These are phyloP conservation scores for Drosophila nigritarsus DNA, from an alignment of 2,888 invertebrate species.

Conservation along the genomic window DNA sequence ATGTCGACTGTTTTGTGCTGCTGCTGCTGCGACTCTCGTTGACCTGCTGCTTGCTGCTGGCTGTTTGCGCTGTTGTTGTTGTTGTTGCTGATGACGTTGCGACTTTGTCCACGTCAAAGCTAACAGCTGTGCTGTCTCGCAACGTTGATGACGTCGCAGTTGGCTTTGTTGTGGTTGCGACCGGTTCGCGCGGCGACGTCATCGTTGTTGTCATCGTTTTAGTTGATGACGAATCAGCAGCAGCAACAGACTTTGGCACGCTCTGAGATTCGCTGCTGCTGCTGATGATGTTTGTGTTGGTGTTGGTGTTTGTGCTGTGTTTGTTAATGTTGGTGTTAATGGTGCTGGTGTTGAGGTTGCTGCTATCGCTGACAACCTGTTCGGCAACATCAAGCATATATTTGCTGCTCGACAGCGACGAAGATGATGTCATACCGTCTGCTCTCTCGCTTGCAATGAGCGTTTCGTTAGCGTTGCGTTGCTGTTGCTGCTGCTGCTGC, in stretches of 20 bases:
- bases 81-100: constrained; percentile 28
- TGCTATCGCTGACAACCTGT: constrained; percentile 69
- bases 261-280: constrained; percentile 72
- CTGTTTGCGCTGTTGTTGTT: constrained; percentile 11
- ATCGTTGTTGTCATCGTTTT: constrained; percentile 33
- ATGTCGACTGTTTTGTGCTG: constrained; percentile 64
- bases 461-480: constrained; percentile 60
- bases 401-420: constrained; percentile 59
- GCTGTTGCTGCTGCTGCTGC: constrained; percentile 36
- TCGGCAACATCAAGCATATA: constrained; percentile 55
- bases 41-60: constrained; percentile 51
- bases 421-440: constrained; percentile 82
- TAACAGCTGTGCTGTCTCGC: constrained; percentile 47
- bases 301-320: constrained; percentile 49
- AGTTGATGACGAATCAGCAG: constrained; percentile 50
- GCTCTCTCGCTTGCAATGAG: constrained; percentile 74
- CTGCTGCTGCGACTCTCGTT: constrained; percentile 66
- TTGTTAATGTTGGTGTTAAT: constrained; percentile 47
- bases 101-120: constrained; percentile 26
- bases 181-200: constrained; percentile 71
- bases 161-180: constrained; percentile 63
- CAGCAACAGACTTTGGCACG: constrained; percentile 66
- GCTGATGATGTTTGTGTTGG: constrained; percentile 34
- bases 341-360: constrained; percentile 42
- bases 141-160: constrained; percentile 55